Conservation (phyloP, 2,797 vertebrate species). For the Malacoctenus gilli region DNA sequence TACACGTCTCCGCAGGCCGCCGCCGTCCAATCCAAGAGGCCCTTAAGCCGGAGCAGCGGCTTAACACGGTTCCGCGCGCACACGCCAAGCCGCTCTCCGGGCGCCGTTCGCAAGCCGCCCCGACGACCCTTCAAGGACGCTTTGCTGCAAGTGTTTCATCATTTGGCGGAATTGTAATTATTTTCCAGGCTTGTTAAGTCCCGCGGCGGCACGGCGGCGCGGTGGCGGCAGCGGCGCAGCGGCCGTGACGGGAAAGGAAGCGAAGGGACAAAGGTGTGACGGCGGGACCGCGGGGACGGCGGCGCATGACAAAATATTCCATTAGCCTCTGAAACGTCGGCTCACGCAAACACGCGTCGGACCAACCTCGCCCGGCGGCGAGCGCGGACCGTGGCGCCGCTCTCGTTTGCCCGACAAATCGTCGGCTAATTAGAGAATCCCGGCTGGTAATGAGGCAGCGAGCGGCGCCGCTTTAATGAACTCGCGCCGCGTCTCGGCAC, state of each 20-base stretch:
- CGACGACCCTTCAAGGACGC: conserved; percentile 75
- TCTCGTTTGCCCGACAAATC: conserved; percentile 34
- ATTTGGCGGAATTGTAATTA: conserved; percentile 78
- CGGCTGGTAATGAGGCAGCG: conserved; percentile 11
- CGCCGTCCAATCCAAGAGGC: conserved; percentile 75
- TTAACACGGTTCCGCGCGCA: conserved; percentile 73
- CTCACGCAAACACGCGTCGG: conserved; percentile 42
- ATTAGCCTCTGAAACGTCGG: conserved; percentile 72
- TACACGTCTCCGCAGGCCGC: conserved; percentile 77
- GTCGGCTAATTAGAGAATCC: conserved; percentile 26
- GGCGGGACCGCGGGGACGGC: conserved; percentile 48
- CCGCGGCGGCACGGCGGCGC: conserved; percentile 36
- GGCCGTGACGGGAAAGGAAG: conserved; percentile 59
- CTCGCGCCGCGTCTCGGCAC: background rate
- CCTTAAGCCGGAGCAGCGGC: conserved; percentile 74
- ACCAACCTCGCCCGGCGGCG: conserved; percentile 10
- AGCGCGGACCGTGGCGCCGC: background rate
- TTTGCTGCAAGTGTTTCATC: conserved; percentile 78
- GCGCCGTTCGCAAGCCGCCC: conserved; percentile 52
- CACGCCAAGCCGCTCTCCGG: conserved; percentile 31
- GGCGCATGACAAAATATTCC: conserved; percentile 68
- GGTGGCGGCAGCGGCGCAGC: conserved; percentile 42
- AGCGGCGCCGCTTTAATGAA: conserved; percentile 12
- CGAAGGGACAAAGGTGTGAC: conserved; percentile 62
- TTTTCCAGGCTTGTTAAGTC: conserved; percentile 70